phyloP scores from a whole-genome alignment of 1,140 invertebrate genomes.

The Tyrophagus putrescentiae region DNA sequence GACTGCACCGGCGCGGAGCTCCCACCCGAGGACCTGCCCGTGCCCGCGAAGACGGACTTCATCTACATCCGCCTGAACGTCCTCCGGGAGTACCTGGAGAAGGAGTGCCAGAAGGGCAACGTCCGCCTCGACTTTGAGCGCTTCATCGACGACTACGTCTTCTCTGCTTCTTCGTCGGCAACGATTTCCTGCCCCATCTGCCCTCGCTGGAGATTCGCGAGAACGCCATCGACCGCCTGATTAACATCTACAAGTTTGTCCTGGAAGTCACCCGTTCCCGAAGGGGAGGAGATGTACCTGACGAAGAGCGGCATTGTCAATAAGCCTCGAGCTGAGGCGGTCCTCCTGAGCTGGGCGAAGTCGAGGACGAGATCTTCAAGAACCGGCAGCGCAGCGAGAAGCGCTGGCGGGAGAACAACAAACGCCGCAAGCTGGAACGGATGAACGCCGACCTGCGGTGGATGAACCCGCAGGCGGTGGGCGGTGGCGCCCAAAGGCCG shows the following conservation, averaged over 20 bases:
- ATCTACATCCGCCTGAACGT: constrained; percentile 85
- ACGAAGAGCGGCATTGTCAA: constrained; percentile 88
- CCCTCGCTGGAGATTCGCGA: constrained; percentile 96
- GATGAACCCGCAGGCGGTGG: constrained; percentile 19
- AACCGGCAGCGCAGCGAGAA: constrained; percentile 70
- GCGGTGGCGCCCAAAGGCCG: background rate
- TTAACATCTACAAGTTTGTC: constrained; percentile 77
- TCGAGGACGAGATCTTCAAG: constrained; percentile 96
- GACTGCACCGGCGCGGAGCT: constrained; percentile 54
- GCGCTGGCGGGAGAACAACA: constrained; percentile 42
- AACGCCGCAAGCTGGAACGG: constrained; percentile 14
- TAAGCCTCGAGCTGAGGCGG: constrained; percentile 77
- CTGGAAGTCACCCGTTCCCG: constrained; percentile 1
- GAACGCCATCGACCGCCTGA: constrained; percentile 85
- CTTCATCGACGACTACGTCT: constrained; percentile 95
- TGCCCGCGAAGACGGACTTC: constrained; percentile 50
- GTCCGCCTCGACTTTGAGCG: constrained; percentile 42
- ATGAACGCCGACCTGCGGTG: constrained; percentile 19
- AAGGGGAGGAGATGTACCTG: constrained; percentile 45
- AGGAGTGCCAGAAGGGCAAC: constrained; percentile 29
- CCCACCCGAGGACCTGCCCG: background rate
- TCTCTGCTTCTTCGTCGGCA: constrained; percentile 99
- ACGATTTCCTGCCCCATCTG: constrained; percentile 96
- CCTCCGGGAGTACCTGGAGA: constrained; percentile 82
- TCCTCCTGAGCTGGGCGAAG: constrained; percentile 67